These are phyloP conservation scores for Chaetops frenatus DNA, from an alignment of 2,113 vertebrate species.

Conservation along the genomic window DNA sequence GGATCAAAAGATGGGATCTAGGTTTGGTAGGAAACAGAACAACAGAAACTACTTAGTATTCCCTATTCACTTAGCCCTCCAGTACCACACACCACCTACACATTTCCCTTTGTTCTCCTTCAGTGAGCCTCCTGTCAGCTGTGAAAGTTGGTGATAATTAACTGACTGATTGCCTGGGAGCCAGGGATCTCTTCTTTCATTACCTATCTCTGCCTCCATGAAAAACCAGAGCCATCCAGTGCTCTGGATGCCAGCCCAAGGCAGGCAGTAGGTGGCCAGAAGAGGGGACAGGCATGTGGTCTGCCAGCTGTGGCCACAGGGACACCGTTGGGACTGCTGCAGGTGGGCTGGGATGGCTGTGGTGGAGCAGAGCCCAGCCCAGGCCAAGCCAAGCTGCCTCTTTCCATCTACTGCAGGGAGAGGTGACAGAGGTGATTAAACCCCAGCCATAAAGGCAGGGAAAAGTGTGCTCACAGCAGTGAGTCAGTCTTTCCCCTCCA, in stretches of 20 bases:
- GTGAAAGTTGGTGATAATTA: neutral
- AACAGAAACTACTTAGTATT: neutral
- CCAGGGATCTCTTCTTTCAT: neutral
- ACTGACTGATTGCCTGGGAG: neutral
- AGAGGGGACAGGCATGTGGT: neutral
- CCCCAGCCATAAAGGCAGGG: neutral
- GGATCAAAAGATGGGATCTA: neutral
- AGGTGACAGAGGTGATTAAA: neutral
- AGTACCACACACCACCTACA: neutral
- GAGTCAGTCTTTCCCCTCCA: neutral
- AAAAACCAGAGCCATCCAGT: neutral
- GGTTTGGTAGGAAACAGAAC: neutral
- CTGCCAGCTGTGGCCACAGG: neutral
- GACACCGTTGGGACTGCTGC: neutral
- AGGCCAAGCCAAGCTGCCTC: neutral
- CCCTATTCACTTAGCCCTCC: neutral
- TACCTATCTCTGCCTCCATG: neutral
- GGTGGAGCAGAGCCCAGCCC: neutral
- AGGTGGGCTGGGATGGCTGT: neutral
- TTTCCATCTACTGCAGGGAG: rapidly evolving
- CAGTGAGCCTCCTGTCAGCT: neutral
- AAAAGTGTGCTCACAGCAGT: neutral
- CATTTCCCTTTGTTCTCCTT: neutral
- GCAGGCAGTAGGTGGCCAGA: neutral
- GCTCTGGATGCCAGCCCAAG: neutral